phyloP scores from a whole-genome alignment of 1,140 invertebrate species.

The Amyelois transitella region DNA sequence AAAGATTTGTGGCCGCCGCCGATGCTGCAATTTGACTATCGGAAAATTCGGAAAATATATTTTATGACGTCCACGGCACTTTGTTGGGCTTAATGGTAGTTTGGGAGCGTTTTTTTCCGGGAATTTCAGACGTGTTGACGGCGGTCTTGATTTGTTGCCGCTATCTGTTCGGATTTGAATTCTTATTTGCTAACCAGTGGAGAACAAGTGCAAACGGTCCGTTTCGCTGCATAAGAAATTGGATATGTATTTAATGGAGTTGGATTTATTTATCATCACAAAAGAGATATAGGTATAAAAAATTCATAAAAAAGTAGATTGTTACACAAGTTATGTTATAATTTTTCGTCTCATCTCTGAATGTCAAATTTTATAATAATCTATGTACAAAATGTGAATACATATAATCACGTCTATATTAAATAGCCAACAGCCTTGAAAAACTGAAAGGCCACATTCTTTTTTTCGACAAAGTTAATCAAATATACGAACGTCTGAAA shows the following conservation, averaged over 20 bases:
- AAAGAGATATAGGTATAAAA: too few relatives aligned
- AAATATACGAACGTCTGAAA: too few relatives aligned
- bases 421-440: too few relatives aligned
- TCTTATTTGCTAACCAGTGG: background rate
- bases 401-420: too few relatives aligned
- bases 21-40: slow-evolving; percentile 67
- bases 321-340: too few relatives aligned
- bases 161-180: slow-evolving; percentile 1
- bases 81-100: slow-evolving; percentile 53
- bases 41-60: slow-evolving; percentile 68
- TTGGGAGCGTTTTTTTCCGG: slow-evolving; percentile 31
- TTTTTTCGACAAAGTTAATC: too few relatives aligned
- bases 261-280: background rate
- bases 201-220: background rate
- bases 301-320: too few relatives aligned
- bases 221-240: background rate
- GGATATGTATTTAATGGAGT: background rate
- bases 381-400: too few relatives aligned
- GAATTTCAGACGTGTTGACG: slow-evolving; percentile 22
- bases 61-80: slow-evolving; percentile 60
- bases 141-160: slow-evolving; percentile 18
- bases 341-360: too few relatives aligned
- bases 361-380: too few relatives aligned
- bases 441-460: too few relatives aligned
- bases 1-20: slow-evolving; percentile 57